These are phyloP conservation scores for Tympanoctomys barrerae DNA, from an alignment of 2,797 vertebrate species.

Conservation along the genomic window DNA sequence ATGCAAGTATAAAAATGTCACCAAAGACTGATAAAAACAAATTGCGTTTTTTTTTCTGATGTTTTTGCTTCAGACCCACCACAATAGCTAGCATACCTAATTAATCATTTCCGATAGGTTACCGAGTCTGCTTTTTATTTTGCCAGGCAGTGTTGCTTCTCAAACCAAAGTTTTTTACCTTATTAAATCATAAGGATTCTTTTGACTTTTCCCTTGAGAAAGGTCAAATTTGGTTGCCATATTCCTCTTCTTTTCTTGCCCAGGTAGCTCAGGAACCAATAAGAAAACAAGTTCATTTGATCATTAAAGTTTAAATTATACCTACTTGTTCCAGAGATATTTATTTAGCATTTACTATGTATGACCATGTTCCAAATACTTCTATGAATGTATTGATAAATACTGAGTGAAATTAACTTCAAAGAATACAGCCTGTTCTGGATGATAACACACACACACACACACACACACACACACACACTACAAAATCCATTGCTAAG, in stretches of 20 bases:
- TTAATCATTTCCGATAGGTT: constrained; percentile 58
- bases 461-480: not conserved
- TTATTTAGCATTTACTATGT: not conserved
- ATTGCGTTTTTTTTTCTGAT: not conserved
- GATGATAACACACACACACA: not conserved
- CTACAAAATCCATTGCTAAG: not conserved
- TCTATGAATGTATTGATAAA: not conserved
- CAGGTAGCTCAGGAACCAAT: not conserved
- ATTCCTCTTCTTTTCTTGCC: not conserved
- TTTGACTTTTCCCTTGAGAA: constrained; percentile 21
- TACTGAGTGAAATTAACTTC: not conserved
- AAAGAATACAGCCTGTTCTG: not conserved
- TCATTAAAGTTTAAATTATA: not conserved
- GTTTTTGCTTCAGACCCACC: constrained; percentile 17
- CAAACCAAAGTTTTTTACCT: not conserved
- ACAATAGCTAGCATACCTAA: not conserved
- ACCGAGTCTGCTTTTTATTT: not conserved
- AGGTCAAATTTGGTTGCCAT: not conserved
- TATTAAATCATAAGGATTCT: not conserved
- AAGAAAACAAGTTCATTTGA: not conserved
- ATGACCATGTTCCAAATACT: not conserved
- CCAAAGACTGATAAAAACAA: constrained; percentile 54
- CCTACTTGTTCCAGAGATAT: constrained; percentile 12
- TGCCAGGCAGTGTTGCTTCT: not conserved
- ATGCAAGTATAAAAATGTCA: constrained; percentile 24